Conservation (phyloP, 2,797 vertebrate species). For the Poecilia velifera region DNA sequence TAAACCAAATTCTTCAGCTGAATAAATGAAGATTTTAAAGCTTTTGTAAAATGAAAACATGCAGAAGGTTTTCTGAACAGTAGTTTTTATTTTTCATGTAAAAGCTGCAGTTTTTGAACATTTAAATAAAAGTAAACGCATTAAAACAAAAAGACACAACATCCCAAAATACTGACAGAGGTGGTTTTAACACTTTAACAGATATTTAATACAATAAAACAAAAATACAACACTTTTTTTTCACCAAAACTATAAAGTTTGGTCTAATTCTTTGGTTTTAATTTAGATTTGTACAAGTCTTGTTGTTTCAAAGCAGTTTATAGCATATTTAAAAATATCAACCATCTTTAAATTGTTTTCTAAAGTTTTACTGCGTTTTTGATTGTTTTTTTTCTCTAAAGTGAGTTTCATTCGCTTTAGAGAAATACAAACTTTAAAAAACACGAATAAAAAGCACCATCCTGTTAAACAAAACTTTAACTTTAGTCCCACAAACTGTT, state of each 20-base stretch:
- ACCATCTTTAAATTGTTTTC: neutral
- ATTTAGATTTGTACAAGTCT: neutral
- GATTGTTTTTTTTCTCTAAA: neutral
- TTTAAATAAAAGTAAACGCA: neutral
- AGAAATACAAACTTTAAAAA: neutral
- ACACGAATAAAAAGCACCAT: neutral
- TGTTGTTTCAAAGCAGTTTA: neutral
- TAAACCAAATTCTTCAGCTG: neutral
- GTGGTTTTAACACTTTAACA: constrained; percentile 19
- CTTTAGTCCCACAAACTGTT: neutral
- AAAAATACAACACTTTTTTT: neutral
- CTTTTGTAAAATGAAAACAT: neutral
- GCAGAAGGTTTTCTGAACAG: neutral
- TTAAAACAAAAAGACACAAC: constrained; percentile 9
- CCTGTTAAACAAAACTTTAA: neutral
- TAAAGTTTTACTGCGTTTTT: neutral
- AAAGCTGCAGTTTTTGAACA: constrained; percentile 8
- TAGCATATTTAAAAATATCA: neutral
- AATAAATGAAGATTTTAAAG: neutral
- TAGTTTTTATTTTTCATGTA: constrained; percentile 8
- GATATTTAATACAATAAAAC: neutral
- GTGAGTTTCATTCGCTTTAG: neutral
- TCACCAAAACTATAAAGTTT: neutral
- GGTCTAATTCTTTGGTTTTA: neutral
- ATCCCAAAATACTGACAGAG: constrained; percentile 40